A percentile compares a stretch with the other conserved stretches of the same genome.
These are phyloP conservation scores for Pygocentrus nattereri DNA, from an alignment of 2,797 vertebrate species.

Conservation along the genomic window DNA sequence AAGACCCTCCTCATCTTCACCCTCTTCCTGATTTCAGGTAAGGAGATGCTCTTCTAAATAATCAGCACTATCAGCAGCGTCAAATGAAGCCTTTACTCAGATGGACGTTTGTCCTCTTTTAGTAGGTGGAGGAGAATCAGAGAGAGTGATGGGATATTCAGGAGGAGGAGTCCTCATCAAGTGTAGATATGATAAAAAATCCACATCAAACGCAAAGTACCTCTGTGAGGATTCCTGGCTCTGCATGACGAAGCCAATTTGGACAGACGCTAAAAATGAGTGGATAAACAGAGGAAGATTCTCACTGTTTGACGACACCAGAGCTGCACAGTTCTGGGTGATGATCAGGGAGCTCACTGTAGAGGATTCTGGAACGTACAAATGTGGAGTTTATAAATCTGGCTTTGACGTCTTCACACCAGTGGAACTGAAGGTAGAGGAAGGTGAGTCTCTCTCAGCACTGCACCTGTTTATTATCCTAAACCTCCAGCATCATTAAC, in stretches of 20 bases:
- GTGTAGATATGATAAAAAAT: background rate
- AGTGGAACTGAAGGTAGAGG: slow-evolving; percentile 14
- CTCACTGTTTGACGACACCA: too few relatives aligned
- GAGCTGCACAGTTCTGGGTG: too few relatives aligned
- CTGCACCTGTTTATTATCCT: background rate
- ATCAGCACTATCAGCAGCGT: background rate
- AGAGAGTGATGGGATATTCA: background rate
- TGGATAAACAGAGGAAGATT: background rate
- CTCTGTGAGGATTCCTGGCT: background rate
- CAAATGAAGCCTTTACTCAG: background rate
- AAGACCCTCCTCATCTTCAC: background rate
- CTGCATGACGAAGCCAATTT: background rate
- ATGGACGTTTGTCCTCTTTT: too few relatives aligned
- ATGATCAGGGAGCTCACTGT: too few relatives aligned
- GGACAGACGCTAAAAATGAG: background rate
- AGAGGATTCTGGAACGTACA: slow-evolving; percentile 9
- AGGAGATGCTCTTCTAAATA: background rate
- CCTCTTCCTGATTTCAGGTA: slow-evolving; percentile 16
- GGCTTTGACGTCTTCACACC: background rate
- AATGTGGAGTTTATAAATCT: slow-evolving; percentile 9
- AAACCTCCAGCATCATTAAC: too few relatives aligned
- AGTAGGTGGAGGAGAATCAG: too few relatives aligned
- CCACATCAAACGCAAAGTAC: background rate
- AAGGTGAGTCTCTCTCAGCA: slow-evolving; percentile 14
- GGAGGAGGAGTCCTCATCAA: slow-evolving; percentile 16